Conservation (phyloP, 2,113 vertebrate species). For the Cnemophilus loriae region DNA sequence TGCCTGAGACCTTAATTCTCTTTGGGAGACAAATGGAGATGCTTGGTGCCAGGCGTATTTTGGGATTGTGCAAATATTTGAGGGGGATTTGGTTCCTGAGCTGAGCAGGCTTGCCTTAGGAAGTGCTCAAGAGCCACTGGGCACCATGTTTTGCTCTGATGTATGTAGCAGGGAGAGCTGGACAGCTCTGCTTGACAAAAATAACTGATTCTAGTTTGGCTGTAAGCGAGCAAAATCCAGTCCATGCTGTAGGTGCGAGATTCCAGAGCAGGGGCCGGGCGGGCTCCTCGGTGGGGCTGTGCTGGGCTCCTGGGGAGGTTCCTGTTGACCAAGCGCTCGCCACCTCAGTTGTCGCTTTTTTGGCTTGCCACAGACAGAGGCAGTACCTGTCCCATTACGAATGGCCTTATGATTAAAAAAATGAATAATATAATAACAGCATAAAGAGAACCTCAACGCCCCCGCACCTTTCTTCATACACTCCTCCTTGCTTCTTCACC, state of each 20-base stretch:
- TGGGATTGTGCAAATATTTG: neutral
- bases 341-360: accelerated
- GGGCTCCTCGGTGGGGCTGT: neutral
- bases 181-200: neutral
- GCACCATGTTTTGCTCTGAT: neutral
- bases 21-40: neutral
- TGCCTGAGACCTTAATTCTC: neutral
- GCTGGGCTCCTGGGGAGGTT: neutral
- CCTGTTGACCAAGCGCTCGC: accelerated
- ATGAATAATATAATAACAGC: neutral
- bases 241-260: accelerated
- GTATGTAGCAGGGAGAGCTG: neutral
- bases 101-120: neutral
- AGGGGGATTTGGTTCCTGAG: neutral
- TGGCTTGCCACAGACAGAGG: neutral
- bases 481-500: neutral
- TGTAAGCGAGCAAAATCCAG: neutral
- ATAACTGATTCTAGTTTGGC: accelerated
- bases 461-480: accelerated
- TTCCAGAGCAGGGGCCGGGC: neutral
- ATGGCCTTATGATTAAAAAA: neutral
- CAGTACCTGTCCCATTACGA: neutral
- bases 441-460: neutral
- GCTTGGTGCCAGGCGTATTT: neutral
- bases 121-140: neutral